Evolutionary conservation across 2,888 invertebrate species (phyloP).

Genomic region (Selenia dentaria): DNA sequence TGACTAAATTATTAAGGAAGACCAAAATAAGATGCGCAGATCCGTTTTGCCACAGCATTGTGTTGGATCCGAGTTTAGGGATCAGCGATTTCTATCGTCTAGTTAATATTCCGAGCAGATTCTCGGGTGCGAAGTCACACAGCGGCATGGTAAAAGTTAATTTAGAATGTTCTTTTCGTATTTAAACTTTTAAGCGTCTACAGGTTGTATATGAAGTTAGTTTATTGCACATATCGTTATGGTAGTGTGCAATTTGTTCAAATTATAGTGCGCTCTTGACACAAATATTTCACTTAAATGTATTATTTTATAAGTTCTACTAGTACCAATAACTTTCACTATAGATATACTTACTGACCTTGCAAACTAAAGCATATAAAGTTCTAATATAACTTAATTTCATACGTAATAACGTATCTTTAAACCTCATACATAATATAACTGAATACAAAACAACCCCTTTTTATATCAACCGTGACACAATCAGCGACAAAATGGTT

Average conservation of each 20-base stretch:
- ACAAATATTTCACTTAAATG: no score
- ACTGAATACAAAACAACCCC: constrained; percentile 9
- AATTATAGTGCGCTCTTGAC: no score
- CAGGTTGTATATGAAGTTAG: constrained; percentile 17
- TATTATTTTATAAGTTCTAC: no score
- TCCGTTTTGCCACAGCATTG: constrained; percentile 71
- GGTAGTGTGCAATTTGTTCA: no score
- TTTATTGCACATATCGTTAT: no score
- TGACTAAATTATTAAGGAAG: constrained; percentile 78
- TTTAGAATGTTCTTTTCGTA: constrained; percentile 66
- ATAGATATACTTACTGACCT: no score
- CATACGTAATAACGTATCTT: no score
- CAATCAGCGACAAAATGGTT: constrained; percentile 49
- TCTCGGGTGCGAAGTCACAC: constrained; percentile 66
- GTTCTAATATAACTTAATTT: no score
- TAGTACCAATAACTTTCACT: no score
- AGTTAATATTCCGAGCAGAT: constrained; percentile 76
- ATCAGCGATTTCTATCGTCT: constrained; percentile 76
- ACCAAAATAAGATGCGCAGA: constrained; percentile 76
- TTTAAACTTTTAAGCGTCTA: constrained; percentile 46
- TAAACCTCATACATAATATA: no score
- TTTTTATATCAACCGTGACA: constrained; percentile 14
- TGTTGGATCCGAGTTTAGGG: constrained; percentile 67
- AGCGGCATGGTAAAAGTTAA: constrained; percentile 69
- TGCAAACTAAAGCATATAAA: no score